Evolutionary conservation across 2,113 vertebrate genomes (phyloP), one percentile per base, ranked within the genome.

Genomic region (Lathamus discolor): DNA sequence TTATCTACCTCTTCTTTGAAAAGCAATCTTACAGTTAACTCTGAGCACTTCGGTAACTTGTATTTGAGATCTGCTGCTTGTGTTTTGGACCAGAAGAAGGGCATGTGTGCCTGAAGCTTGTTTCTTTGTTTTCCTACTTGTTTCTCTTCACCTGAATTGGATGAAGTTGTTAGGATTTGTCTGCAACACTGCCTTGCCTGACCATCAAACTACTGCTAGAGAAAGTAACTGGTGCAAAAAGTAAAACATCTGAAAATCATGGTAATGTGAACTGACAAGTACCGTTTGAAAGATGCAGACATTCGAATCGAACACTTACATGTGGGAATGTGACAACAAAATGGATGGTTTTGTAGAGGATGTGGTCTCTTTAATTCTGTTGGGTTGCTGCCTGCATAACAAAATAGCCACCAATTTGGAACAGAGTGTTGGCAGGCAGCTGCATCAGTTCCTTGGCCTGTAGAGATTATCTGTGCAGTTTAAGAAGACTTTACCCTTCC

Each of bases 201-300:
- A 55, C 51, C 33, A 66, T 78, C 33, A n/a, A 5, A 37, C 25
- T 46, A 49, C 41, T 70, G 5, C 72, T 83, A 57, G 46, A 79
- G 49, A 52, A 79, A 44, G 29, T 44, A 78, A 62, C 6, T 14
- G 20, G 27, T 83, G 23, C 46, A 29, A 37, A 74, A 90, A 41
- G 11, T 4, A 63, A 63, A 62, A 76, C 73, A 39, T 39, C 18
- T 46, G 11, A 6, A 63, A 61, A 23, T 51, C 25, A 18, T 1
- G 5, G 11, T n/a, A 29, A 43, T 10, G 12, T 46, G 28, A 72
- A 68, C 59, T 64, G 73, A 16, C 7, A 43, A 35, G 13, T 68
- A 37, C 17, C 0, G 20, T 54, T 86, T 64, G 37, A 46, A 74
- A 46, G 17, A 48, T 7, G 1, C 0, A 0, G n/a, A 11, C 11